A percentile compares a stretch with the other conserved stretches of the same genome.
phyloP scores from a whole-genome alignment of 2,797 vertebrate species.

The Peromyscus aztecus region DNA sequence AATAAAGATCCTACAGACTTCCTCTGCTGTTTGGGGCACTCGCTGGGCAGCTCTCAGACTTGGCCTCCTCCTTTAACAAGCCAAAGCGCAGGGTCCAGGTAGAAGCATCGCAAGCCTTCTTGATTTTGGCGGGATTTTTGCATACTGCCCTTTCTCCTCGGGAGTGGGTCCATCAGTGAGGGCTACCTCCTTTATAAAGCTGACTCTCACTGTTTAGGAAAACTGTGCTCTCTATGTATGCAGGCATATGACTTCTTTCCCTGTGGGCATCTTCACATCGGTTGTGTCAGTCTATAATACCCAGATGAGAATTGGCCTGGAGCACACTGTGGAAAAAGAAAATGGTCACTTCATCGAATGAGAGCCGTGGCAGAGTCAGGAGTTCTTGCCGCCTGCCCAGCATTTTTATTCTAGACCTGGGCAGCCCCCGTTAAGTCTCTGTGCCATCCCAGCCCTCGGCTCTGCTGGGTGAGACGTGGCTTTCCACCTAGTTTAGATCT shows the following conservation, averaged over 20 bases:
- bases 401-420: not conserved
- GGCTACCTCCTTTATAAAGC: constrained; percentile 61
- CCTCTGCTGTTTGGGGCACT: not conserved
- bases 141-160: constrained; percentile 21
- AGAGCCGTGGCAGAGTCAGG: not conserved
- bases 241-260: not conserved
- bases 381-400: not conserved
- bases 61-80: not conserved
- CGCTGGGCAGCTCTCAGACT: not conserved
- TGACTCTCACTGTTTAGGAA: constrained; percentile 43
- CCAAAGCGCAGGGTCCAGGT: not conserved
- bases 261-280: not conserved
- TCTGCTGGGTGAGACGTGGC: not conserved
- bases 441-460: not conserved
- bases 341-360: not conserved
- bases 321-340: not conserved
- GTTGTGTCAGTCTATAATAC: constrained; percentile 11
- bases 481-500: constrained; percentile 2
- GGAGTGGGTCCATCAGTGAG: not conserved
- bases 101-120: not conserved
- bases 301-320: not conserved
- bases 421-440: not conserved
- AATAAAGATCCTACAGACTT: not conserved
- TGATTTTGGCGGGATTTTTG: constrained; percentile 27
- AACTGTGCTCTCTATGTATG: not conserved